phyloP scores from a whole-genome alignment of 2,113 vertebrate species.

The Narcine bancroftii region DNA sequence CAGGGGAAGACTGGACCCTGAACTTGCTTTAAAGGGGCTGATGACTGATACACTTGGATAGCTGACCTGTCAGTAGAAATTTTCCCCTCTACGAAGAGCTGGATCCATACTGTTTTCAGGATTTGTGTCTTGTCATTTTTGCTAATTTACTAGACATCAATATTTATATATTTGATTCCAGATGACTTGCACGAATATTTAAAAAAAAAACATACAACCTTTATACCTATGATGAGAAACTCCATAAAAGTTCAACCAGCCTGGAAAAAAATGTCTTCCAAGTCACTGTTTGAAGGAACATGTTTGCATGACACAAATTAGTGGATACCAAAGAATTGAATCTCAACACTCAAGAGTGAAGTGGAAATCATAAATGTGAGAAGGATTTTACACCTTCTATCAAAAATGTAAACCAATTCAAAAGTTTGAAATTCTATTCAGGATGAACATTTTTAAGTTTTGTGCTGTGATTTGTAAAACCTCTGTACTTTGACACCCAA shows the following conservation, averaged over 20 bases:
- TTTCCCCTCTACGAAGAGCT: too few relatives aligned
- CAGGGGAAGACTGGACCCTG: too few relatives aligned
- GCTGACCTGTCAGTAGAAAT: too few relatives aligned
- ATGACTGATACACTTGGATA: too few relatives aligned
- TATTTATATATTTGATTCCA: not conserved
- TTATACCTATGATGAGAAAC: not conserved
- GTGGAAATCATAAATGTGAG: not conserved
- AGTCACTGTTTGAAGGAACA: not conserved
- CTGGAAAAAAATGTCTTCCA: not conserved
- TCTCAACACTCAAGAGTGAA: not conserved
- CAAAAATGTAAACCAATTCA: not conserved
- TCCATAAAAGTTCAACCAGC: not conserved
- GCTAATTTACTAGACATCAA: not conserved
- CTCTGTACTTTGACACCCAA: not conserved
- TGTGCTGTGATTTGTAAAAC: not conserved
- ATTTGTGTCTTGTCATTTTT: not conserved
- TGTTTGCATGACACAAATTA: not conserved
- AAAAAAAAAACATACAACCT: not conserved
- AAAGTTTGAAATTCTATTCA: not conserved
- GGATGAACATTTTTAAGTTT: not conserved
- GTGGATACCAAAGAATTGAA: constrained; percentile 2
- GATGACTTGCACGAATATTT: not conserved
- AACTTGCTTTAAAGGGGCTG: too few relatives aligned
- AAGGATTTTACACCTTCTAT: not conserved
- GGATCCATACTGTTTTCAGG: not conserved